Evolutionary conservation across 2,113 vertebrate species (phyloP).

Genomic region (Zosterops hypoxanthus): DNA sequence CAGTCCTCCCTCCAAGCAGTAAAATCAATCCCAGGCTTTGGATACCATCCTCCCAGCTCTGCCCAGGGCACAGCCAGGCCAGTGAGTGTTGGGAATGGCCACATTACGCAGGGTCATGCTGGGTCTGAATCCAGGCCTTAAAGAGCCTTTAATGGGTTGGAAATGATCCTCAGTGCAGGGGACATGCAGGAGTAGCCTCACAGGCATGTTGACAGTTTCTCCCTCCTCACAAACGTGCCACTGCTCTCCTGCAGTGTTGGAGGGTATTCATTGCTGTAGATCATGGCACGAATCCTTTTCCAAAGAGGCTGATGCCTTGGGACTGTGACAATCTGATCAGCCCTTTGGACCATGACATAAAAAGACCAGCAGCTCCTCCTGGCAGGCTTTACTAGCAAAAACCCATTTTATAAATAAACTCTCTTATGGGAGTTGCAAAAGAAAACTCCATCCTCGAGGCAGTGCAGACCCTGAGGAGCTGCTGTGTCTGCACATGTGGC

Average conservation of each 20-base stretch:
- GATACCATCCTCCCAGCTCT: background rate
- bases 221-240: background rate
- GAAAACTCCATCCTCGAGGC: background rate
- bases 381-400: background rate
- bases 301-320: background rate
- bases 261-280: background rate
- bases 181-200: background rate
- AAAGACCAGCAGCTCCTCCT: conserved; percentile 18
- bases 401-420: background rate
- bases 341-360: background rate
- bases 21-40: background rate
- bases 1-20: background rate
- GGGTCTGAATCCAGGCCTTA: background rate
- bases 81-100: background rate
- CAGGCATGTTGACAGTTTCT: background rate
- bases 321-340: conserved; percentile 10
- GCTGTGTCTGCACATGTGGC: fast-evolving
- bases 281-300: background rate
- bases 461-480: background rate
- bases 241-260: background rate
- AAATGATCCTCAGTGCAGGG: conserved; percentile 40
- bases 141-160: conserved; percentile 27
- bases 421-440: background rate
- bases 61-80: background rate
- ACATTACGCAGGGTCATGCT: background rate